Evolutionary conservation across 1,140 invertebrate genomes (phyloP).

Genomic region (Colletes latitarsis): DNA sequence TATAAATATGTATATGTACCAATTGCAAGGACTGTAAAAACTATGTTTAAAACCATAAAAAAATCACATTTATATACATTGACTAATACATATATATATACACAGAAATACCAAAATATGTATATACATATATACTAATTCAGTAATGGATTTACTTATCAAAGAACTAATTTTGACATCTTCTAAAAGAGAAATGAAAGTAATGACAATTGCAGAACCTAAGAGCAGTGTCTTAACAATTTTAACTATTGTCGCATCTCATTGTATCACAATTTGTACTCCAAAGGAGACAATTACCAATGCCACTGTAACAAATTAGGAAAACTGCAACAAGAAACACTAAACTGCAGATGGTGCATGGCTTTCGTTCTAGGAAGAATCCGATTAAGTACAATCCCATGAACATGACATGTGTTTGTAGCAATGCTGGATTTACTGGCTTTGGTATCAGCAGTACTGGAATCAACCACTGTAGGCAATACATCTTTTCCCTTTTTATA

Average conservation of each 20-base stretch:
- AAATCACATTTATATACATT: conserved; percentile 15
- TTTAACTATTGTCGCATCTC: conserved; percentile 85
- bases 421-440: conserved; percentile 95
- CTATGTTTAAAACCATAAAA: conserved; percentile 8
- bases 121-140: not conserved
- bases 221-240: not conserved
- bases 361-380: conserved; percentile 97
- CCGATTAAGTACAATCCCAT: conserved; percentile 96
- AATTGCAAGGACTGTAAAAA: conserved; percentile 2
- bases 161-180: conserved; percentile 18
- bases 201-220: conserved; percentile 33
- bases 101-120: not conserved
- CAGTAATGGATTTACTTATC: conserved; percentile 2
- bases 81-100: conserved; percentile 14
- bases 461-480: conserved; percentile 99
- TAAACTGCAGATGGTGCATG: conserved; percentile 97
- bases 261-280: conserved; percentile 89
- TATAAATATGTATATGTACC: conserved; percentile 22
- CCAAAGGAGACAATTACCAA: conserved; percentile 97
- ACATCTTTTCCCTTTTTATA: conserved; percentile 86
- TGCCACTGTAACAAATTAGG: conserved; percentile 96
- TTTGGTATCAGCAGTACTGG: conserved; percentile 98
- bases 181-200: conserved; percentile 15
- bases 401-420: conserved; percentile 98
- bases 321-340: conserved; percentile 96